Conservation (phyloP, 2,113 vertebrate species). For the Dendrocopos noguchii region DNA sequence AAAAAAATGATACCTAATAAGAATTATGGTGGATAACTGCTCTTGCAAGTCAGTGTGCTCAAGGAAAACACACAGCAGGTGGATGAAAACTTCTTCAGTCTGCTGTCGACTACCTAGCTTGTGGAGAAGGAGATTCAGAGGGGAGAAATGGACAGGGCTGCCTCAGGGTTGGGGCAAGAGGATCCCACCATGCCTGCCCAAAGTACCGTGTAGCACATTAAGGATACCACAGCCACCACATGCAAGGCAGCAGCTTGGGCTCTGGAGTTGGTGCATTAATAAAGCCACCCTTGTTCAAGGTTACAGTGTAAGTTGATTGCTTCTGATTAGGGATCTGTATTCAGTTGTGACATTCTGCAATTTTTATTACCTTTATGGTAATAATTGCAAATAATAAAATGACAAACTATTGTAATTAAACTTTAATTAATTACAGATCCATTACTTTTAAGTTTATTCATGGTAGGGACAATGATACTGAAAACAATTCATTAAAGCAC, state of each 20-base stretch:
- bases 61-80: neutral
- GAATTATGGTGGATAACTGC: neutral
- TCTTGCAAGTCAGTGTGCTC: neutral
- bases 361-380: conserved; percentile 64
- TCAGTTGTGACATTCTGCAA: conserved; percentile 43
- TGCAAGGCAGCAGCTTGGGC: neutral
- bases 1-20: neutral
- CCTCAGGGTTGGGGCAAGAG: neutral
- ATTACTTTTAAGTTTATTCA: conserved; percentile 67
- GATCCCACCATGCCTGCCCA: accelerated
- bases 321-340: conserved; percentile 69
- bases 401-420: conserved; percentile 64
- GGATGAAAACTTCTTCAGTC: neutral
- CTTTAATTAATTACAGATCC: conserved; percentile 62
- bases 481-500: conserved; percentile 66
- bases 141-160: neutral
- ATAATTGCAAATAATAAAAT: conserved; percentile 69
- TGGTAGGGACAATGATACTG: conserved; percentile 26
- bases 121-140: neutral
- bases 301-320: neutral
- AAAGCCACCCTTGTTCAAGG: conserved; percentile 64
- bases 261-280: neutral
- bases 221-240: neutral
- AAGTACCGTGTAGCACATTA: accelerated
- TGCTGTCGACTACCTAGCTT: neutral